These are phyloP conservation scores for Lithophane socia DNA, from an alignment of 2,888 invertebrate genomes.

Conservation along the genomic window DNA sequence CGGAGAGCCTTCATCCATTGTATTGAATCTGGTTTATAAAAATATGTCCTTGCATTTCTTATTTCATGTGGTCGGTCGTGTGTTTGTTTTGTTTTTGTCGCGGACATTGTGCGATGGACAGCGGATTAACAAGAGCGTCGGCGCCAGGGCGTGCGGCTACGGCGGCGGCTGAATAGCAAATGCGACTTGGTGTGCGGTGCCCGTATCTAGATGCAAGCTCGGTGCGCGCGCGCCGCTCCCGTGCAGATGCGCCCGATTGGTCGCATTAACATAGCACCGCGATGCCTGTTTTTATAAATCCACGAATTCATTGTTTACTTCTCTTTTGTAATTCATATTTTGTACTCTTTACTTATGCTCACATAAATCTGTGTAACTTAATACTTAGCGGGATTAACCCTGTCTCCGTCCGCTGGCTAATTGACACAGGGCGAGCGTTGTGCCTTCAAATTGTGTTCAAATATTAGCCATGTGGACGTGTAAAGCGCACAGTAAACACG, in stretches of 20 bases:
- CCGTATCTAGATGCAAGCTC: slow-evolving; percentile 78
- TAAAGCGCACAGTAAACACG: slow-evolving; percentile 84
- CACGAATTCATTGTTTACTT: slow-evolving; percentile 70
- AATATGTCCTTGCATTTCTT: slow-evolving; percentile 77
- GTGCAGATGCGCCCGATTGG: slow-evolving; percentile 79
- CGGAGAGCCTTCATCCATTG: slow-evolving; percentile 68
- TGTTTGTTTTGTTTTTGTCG: slow-evolving; percentile 79
- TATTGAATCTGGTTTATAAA: slow-evolving; percentile 76
- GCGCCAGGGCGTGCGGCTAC: slow-evolving; percentile 81
- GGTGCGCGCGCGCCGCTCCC: slow-evolving; percentile 73
- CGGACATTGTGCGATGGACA: slow-evolving; percentile 83
- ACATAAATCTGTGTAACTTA: slow-evolving; percentile 60
- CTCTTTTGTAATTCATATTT: slow-evolving; percentile 75
- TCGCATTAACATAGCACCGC: slow-evolving; percentile 77
- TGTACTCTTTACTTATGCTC: slow-evolving; percentile 57
- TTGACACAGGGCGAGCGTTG: slow-evolving; percentile 80
- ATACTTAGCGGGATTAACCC: slow-evolving; percentile 70
- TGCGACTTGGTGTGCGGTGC: slow-evolving; percentile 78
- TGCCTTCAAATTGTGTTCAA: slow-evolving; percentile 88
- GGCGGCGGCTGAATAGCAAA: slow-evolving; percentile 83
- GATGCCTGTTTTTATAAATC: slow-evolving; percentile 71
- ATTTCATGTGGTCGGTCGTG: slow-evolving; percentile 66
- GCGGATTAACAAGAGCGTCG: slow-evolving; percentile 86
- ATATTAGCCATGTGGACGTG: slow-evolving; percentile 82
- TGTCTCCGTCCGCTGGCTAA: slow-evolving; percentile 74